A percentile compares a stretch with the other conserved stretches of the same genome.
Evolutionary conservation across 2,113 vertebrate species (phyloP).

Genomic region (Panurus biarmicus): DNA sequence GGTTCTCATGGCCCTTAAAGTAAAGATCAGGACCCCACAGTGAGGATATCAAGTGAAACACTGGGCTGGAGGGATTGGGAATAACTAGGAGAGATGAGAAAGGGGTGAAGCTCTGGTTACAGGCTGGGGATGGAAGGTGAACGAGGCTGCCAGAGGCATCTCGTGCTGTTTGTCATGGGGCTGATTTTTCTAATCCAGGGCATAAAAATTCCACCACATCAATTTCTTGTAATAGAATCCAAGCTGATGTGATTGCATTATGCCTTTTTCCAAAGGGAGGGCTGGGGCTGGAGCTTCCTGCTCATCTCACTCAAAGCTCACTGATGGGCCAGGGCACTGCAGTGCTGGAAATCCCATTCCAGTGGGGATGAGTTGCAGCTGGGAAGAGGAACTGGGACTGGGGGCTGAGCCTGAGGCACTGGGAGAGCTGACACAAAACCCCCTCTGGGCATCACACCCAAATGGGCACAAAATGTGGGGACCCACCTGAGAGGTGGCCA

Average conservation of each 20-base stretch:
- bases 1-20: neutral
- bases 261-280: neutral
- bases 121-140: neutral
- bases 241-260: neutral
- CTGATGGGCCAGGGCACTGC: neutral
- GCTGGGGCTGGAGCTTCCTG: neutral
- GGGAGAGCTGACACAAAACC: neutral
- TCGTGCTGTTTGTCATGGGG: neutral
- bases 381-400: neutral
- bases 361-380: neutral
- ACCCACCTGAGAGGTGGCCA: neutral
- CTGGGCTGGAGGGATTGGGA: neutral
- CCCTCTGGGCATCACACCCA: neutral
- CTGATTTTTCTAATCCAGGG: neutral
- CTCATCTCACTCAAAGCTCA: rapidly evolving
- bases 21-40: neutral
- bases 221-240: neutral
- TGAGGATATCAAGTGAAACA: neutral
- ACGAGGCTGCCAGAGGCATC: neutral
- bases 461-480: neutral
- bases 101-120: neutral
- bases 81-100: neutral
- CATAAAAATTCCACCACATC: neutral
- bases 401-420: neutral
- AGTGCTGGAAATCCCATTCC: neutral